These are phyloP conservation scores for Pseudomyrmex sp. DNA, from an alignment of 1,140 invertebrate genomes.

Conservation along the genomic window DNA sequence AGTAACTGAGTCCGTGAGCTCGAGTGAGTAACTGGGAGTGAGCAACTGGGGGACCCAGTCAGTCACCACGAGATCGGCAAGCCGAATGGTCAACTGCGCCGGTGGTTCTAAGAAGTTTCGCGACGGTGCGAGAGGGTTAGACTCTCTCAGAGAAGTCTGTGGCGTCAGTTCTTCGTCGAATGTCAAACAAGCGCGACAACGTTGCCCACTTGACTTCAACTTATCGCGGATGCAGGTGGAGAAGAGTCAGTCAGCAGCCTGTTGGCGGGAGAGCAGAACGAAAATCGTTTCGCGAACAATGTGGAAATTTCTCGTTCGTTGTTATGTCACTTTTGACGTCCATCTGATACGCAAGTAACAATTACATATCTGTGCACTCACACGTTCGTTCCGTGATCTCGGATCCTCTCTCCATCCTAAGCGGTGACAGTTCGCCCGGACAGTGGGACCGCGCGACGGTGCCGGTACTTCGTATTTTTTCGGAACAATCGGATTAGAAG, in stretches of 20 bases:
- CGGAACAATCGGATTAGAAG: constrained; percentile 9
- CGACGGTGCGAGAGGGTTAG: constrained; percentile 37
- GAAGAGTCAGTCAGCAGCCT: constrained; percentile 8
- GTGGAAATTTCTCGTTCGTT: constrained; percentile 69
- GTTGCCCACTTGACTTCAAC: no score
- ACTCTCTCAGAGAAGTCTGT: constrained; percentile 21
- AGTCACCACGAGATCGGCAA: constrained; percentile 85
- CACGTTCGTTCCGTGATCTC: background rate
- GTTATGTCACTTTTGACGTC: constrained; percentile 68
- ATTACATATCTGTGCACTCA: background rate
- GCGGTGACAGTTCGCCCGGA: constrained; percentile 17
- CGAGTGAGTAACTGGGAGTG: constrained; percentile 83
- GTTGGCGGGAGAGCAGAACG: background rate
- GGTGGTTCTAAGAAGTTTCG: constrained; percentile 55
- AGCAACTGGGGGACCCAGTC: constrained; percentile 78
- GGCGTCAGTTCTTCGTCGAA: constrained; percentile 44
- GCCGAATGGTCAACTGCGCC: constrained; percentile 83
- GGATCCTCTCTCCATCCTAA: background rate
- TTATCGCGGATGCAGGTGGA: constrained; percentile 51
- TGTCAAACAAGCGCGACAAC: constrained; percentile 55
- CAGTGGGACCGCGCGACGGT: background rate
- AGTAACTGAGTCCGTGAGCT: constrained; percentile 78
- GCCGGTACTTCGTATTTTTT: constrained; percentile 12
- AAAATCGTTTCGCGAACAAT: constrained; percentile 48
- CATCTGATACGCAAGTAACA: constrained; percentile 55